Percentiles rank a stretch among this genome's conserved stretches.
These are phyloP conservation scores for Hyla sarda DNA, from an alignment of 2,113 vertebrate species.

Conservation along the genomic window DNA sequence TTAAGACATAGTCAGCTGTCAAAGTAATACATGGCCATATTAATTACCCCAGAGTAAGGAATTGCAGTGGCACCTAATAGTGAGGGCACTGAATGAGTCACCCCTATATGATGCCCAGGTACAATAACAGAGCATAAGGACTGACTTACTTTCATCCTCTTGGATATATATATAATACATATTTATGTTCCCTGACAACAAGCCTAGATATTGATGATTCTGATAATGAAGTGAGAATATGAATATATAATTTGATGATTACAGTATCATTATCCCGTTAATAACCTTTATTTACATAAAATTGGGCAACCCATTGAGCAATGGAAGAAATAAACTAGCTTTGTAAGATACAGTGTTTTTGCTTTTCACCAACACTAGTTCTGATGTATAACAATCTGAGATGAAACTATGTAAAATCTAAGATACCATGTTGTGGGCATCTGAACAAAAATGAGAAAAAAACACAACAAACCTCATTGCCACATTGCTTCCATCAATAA, in stretches of 20 bases:
- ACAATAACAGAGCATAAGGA: neutral
- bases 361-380: too few relatives aligned
- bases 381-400: neutral
- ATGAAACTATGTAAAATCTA: neutral
- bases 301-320: too few relatives aligned
- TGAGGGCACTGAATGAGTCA: neutral
- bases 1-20: neutral
- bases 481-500: constrained; percentile 97
- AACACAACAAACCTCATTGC: constrained; percentile 87
- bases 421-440: neutral
- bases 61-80: neutral
- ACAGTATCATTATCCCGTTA: too few relatives aligned
- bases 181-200: neutral
- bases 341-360: too few relatives aligned
- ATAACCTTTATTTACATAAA: too few relatives aligned
- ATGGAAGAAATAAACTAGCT: too few relatives aligned
- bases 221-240: neutral
- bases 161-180: neutral
- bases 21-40: neutral
- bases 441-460: neutral
- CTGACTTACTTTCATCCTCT: neutral
- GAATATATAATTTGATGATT: too few relatives aligned
- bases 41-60: neutral
- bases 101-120: neutral
- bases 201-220: neutral